Base-by-base conservation (phyloP, 1,140 invertebrate genomes). In the Brachionus koreanus region DNA sequence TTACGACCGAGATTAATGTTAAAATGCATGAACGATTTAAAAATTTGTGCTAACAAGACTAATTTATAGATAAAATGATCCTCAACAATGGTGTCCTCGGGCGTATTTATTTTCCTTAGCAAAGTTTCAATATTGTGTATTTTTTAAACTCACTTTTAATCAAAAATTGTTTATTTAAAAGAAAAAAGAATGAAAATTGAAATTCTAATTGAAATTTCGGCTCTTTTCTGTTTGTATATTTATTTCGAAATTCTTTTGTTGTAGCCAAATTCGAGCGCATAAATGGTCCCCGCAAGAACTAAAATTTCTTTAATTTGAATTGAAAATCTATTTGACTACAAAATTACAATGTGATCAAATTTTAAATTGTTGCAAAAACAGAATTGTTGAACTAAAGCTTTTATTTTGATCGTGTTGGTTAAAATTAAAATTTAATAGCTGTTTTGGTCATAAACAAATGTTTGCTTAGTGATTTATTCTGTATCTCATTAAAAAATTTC, bases 191-290 rank as follows among this genome's bases (percentile, higher is more conserved):
- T 29, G 29, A 29, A 29, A 29, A 29, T 29, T 42, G 39, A 42
- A 57, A 57, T 57, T 57, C 19, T 19, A 57, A 57, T 25, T 57
- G 49, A 57, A 57, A 57, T 19, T 57, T 57, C 19, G 49, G 5
- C 49, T 57, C 49, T 57, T 57, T 57, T 57, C 19, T 57, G 49
- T 57, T 57, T 57, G 49, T 57, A 57, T 57, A 57, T 57, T 57
- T 57, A 19, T 6, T 9, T 57, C 1, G 49, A 57, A 57, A 57
- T 25, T 57, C 49, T 57, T 57, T 57, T 57, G 49, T 42, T 42
- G 39, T 10, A 10, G 5, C n/a, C 19, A 52, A 57, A 57, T 9
- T 57, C 49, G 16, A 57, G 19, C 19, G 12, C n/a, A 57, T 23
- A 57, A 57, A 57, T 16, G 49, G 49, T 25, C 49, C 49, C 49